Percentiles rank a stretch among this genome's conserved stretches.
Evolutionary conservation across 2,888 invertebrate species (phyloP).

Genomic region (Mythimna albipuncta): DNA sequence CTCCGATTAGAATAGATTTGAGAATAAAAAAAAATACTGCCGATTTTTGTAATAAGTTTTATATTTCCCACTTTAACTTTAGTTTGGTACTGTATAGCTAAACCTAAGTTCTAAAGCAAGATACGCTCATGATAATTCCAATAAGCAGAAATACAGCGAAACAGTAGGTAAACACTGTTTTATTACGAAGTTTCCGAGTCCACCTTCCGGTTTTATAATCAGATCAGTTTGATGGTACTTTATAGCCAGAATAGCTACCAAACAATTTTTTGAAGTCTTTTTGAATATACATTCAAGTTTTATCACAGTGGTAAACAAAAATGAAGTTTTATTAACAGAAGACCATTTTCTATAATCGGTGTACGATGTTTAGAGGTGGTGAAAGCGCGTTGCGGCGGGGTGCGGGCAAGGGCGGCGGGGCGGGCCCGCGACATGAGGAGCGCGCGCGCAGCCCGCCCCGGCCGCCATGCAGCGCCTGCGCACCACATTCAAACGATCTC

Average conservation of each 20-base stretch:
- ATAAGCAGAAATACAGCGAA: too few species aligned
- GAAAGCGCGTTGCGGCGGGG: slow-evolving; percentile 71
- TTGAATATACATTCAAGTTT: slow-evolving; percentile 1
- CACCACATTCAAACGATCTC: slow-evolving; percentile 96
- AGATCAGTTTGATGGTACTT: too few species aligned
- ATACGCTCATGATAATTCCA: too few species aligned
- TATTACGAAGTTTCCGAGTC: too few species aligned
- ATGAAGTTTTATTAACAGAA: not conserved
- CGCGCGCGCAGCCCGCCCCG: slow-evolving; percentile 87
- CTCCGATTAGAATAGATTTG: not conserved
- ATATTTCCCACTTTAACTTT: too few species aligned
- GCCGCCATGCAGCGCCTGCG: slow-evolving; percentile 94
- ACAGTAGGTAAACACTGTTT: too few species aligned
- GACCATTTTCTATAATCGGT: not conserved
- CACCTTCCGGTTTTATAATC: too few species aligned
- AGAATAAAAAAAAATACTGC: not conserved
- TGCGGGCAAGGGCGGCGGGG: slow-evolving; percentile 83
- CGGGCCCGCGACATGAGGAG: slow-evolving; percentile 86
- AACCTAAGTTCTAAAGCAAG: too few species aligned
- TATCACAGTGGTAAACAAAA: slow-evolving; percentile 53
- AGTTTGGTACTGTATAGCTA: too few species aligned
- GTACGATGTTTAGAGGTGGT: slow-evolving; percentile 66
- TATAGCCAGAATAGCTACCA: too few species aligned
- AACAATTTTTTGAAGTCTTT: too few species aligned
- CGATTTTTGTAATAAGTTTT: too few species aligned